Evolutionary conservation across 1,140 invertebrate genomes (phyloP).

Genomic region (Drosophila bifasciata): DNA sequence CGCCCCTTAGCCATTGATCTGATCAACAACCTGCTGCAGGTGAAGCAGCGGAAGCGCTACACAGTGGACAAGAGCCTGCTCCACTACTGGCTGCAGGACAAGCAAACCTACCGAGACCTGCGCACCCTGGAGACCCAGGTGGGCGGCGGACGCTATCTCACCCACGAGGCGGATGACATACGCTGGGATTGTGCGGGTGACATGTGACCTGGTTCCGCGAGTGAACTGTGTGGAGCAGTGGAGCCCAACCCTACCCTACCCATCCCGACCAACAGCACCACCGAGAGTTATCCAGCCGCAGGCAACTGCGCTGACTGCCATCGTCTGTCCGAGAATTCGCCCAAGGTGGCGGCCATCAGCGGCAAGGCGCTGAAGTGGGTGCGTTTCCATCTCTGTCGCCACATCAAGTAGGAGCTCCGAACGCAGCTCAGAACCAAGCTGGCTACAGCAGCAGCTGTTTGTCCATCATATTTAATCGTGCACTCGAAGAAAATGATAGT

Average conservation of each 20-base stretch:
- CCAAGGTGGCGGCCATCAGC: conserved; percentile 79
- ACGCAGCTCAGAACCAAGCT: conserved; percentile 13
- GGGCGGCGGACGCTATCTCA: conserved; percentile 92
- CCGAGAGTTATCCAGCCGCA: conserved; percentile 54
- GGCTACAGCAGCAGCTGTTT: no score
- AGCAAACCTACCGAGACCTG: conserved; percentile 97
- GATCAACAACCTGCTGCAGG: conserved; percentile 98
- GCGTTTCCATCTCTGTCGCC: conserved; percentile 79
- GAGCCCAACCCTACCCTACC: not conserved
- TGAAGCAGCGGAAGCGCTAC: conserved; percentile 98
- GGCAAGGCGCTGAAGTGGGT: conserved; percentile 83
- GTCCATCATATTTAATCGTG: no score
- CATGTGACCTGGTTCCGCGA: conserved; percentile 74
- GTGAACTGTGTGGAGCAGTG: conserved; percentile 2
- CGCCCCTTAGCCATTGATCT: conserved; percentile 95
- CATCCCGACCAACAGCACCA: conserved; percentile 19
- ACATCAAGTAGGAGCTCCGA: conserved; percentile 79
- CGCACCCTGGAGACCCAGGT: conserved; percentile 94
- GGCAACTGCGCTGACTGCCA: conserved; percentile 68
- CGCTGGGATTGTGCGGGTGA: conserved; percentile 89
- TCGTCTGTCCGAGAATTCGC: conserved; percentile 60
- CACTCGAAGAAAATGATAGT: no score
- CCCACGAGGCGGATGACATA: conserved; percentile 97
- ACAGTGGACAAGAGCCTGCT: conserved; percentile 98
- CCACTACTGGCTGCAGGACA: conserved; percentile 98